These are phyloP conservation scores for Dusona sp. DNA, from an alignment of 2,888 invertebrate species.

Conservation along the genomic window DNA sequence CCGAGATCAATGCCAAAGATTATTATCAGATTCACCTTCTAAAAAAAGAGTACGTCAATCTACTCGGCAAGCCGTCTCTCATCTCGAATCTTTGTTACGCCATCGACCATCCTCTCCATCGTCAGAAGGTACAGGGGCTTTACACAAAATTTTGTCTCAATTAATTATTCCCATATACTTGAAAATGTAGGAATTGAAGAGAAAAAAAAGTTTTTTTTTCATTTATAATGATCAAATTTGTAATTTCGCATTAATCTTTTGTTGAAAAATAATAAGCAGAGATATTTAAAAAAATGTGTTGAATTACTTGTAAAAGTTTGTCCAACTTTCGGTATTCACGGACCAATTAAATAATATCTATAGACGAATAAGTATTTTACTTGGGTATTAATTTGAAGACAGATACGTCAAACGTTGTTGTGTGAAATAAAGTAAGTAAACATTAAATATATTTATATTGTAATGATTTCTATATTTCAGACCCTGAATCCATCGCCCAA, in stretches of 20 bases:
- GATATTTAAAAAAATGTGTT: no score
- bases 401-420: no score
- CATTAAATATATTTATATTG: background rate
- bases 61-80: constrained; percentile 94
- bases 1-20: constrained; percentile 85
- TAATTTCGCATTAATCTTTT: background rate
- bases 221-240: background rate
- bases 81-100: constrained; percentile 95
- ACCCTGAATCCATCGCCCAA: constrained; percentile 92
- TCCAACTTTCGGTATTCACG: no score
- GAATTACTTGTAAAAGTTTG: no score
- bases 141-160: constrained; percentile 3
- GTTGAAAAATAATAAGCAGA: no score
- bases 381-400: no score
- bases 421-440: background rate
- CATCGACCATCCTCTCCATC: constrained; percentile 92
- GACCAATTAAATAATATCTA: no score
- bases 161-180: background rate
- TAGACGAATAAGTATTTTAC: no score
- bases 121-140: constrained; percentile 88
- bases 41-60: constrained; percentile 91
- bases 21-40: constrained; percentile 90
- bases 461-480: constrained; percentile 84
- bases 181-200: background rate
- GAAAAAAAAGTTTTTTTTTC: background rate